Evolutionary conservation across 2,113 vertebrate species (phyloP).

Genomic region (Eptesicus fuscus): DNA sequence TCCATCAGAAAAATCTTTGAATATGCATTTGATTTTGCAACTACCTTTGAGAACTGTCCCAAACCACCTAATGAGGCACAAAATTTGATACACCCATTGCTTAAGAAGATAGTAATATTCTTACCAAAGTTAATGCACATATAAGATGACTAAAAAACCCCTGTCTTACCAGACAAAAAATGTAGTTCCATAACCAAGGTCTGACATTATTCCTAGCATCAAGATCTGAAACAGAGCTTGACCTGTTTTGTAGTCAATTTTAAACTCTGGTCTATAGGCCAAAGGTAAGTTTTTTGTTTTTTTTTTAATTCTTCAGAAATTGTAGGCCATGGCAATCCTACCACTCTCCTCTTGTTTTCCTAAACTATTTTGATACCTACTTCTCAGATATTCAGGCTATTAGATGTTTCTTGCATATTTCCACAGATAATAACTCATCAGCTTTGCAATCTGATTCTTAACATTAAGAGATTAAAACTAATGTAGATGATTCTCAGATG

Average conservation of each 20-base stretch:
- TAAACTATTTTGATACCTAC: slow-evolving; percentile 16
- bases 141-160: slow-evolving; percentile 15
- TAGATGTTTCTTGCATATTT: slow-evolving; percentile 19
- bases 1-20: slow-evolving; percentile 12
- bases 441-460: slow-evolving; percentile 32
- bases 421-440: slow-evolving; percentile 7
- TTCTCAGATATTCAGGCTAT: background rate
- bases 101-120: slow-evolving; percentile 12
- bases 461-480: slow-evolving; percentile 62
- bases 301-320: background rate
- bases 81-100: background rate
- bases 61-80: background rate
- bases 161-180: background rate
- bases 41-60: background rate
- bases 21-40: slow-evolving; percentile 11
- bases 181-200: background rate
- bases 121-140: slow-evolving; percentile 5
- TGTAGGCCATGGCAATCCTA: background rate
- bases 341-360: background rate
- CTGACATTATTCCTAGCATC: background rate
- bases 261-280: background rate
- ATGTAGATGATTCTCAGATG: slow-evolving; percentile 69
- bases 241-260: background rate
- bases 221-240: background rate
- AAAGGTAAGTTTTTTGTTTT: background rate